These are phyloP conservation scores for Odontamblyopus lacepedii DNA, from an alignment of 2,797 vertebrate species.

Conservation along the genomic window DNA sequence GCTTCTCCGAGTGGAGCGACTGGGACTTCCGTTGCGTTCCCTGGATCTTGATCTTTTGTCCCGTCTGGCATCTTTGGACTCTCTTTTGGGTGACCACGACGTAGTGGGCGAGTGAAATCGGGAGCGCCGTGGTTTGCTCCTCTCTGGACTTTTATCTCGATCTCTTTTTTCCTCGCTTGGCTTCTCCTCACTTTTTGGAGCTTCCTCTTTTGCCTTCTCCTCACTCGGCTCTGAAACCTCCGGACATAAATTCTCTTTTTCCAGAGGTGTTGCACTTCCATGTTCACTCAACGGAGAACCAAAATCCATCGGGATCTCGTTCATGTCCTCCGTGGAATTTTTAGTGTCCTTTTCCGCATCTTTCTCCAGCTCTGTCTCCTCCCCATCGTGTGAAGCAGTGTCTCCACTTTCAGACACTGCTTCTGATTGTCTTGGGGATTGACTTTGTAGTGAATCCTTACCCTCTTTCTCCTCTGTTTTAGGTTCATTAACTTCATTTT, in stretches of 20 bases:
- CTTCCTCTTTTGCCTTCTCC: constrained; percentile 40
- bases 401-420: constrained; percentile 18
- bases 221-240: constrained; percentile 39
- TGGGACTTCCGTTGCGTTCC: constrained; percentile 63
- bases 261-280: constrained; percentile 17
- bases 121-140: constrained; percentile 85
- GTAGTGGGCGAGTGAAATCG: constrained; percentile 94
- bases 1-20: constrained; percentile 82
- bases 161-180: constrained; percentile 45
- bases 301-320: constrained; percentile 90
- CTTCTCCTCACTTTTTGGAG: constrained; percentile 19
- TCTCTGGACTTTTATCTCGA: constrained; percentile 70
- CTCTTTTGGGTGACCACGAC: constrained; percentile 90
- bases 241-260: constrained; percentile 20
- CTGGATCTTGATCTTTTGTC: constrained; percentile 80
- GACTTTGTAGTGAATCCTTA: background rate
- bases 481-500: background rate
- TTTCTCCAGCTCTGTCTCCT: constrained; percentile 10
- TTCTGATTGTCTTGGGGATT: constrained; percentile 11
- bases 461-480: constrained; percentile 12
- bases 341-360: constrained; percentile 20
- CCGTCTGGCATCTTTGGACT: constrained; percentile 65
- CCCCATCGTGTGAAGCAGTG: background rate
- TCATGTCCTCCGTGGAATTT: constrained; percentile 80
- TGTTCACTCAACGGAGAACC: constrained; percentile 86